Evolutionary conservation across 2,797 vertebrate genomes (phyloP).

Genomic region (Pogoniulus pusillus): DNA sequence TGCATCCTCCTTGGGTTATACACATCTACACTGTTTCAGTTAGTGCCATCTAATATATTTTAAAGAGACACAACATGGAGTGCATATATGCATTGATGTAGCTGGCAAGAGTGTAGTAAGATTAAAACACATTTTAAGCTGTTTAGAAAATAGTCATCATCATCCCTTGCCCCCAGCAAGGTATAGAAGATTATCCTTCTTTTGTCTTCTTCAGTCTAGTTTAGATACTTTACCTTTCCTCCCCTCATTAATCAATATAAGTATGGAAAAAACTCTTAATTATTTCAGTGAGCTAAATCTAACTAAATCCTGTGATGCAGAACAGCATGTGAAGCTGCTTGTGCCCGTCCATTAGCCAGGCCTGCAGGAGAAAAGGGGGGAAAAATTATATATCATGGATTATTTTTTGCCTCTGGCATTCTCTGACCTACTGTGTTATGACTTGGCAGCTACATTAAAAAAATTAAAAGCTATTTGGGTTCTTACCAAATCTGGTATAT

Average conservation of each 20-base stretch:
- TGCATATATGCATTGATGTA: not conserved
- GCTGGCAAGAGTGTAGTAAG: not conserved
- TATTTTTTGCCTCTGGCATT: conserved; percentile 52
- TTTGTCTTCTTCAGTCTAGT: not conserved
- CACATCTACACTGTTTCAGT: accelerated
- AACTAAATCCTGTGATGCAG: conserved; percentile 45
- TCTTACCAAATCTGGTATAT: conserved; percentile 62
- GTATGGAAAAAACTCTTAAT: not conserved
- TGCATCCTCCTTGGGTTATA: not conserved
- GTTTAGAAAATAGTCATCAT: not conserved
- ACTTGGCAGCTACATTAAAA: conserved; percentile 53
- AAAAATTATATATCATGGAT: conserved; percentile 32
- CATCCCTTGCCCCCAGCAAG: not conserved
- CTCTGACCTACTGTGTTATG: conserved; percentile 63
- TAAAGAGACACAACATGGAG: not conserved
- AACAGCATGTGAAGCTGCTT: conserved; percentile 25
- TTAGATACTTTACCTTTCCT: not conserved
- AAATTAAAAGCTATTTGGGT: conserved; percentile 70
- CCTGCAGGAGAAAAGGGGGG: not conserved
- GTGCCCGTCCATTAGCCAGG: conserved; percentile 28
- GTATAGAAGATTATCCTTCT: not conserved
- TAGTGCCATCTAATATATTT: not conserved
- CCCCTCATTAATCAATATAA: conserved; percentile 11
- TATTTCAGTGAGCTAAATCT: conserved; percentile 34
- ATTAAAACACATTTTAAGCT: not conserved